Conservation (phyloP, 2,888 invertebrate genomes). For the Lordiphosa andalusiaca region DNA sequence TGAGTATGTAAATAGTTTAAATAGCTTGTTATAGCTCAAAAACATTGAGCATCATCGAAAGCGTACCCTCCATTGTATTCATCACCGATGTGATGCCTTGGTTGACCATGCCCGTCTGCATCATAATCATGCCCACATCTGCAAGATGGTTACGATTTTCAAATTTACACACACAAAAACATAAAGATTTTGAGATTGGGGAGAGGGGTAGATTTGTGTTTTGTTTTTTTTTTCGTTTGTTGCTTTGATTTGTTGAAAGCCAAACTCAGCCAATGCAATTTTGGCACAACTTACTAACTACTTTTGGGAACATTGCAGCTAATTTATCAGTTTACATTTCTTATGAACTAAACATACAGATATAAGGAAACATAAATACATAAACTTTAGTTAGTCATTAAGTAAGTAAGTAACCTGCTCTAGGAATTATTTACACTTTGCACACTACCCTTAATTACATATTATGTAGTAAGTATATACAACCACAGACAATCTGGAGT, state of each 20-base stretch:
- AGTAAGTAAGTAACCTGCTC: slow-evolving; percentile 30
- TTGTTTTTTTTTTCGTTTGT: neutral
- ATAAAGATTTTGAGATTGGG: slow-evolving; percentile 10
- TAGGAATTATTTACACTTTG: slow-evolving; percentile 54
- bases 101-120: slow-evolving; percentile 97
- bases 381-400: slow-evolving; percentile 30
- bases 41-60: slow-evolving; percentile 27
- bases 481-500: slow-evolving; percentile 40
- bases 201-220: neutral
- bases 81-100: slow-evolving; percentile 88
- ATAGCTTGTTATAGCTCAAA: too few relatives aligned
- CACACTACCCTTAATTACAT: slow-evolving; percentile 45
- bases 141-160: slow-evolving; percentile 80
- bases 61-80: slow-evolving; percentile 89
- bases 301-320: slow-evolving; percentile 63
- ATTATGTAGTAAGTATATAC: slow-evolving; percentile 43
- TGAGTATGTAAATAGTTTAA: too few relatives aligned
- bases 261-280: slow-evolving; percentile 59
- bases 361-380: slow-evolving; percentile 29
- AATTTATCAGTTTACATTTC: slow-evolving; percentile 45
- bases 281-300: slow-evolving; percentile 65
- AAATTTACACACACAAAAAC: slow-evolving; percentile 37
- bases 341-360: slow-evolving; percentile 29
- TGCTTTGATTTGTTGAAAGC: slow-evolving; percentile 34
- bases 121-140: slow-evolving; percentile 98